Percentiles rank a stretch among this genome's conserved stretches.
These are phyloP conservation scores for Pseudoips prasinana DNA, from an alignment of 2,888 invertebrate species.

Conservation along the genomic window DNA sequence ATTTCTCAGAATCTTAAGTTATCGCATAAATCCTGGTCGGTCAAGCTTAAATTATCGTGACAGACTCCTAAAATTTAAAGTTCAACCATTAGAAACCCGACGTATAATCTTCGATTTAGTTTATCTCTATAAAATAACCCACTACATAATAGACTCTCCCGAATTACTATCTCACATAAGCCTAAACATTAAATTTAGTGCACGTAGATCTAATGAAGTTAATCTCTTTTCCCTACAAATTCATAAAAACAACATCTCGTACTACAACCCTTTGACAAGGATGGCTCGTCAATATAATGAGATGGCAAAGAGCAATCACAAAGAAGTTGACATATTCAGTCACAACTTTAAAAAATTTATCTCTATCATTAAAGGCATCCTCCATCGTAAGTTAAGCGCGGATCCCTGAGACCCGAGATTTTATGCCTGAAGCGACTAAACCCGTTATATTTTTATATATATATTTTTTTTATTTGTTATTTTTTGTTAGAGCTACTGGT, in stretches of 20 bases:
- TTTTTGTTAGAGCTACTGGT: no score
- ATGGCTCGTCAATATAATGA: slow-evolving; percentile 1
- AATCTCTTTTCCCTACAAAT: neutral
- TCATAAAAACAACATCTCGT: slow-evolving; percentile 1
- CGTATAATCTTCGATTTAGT: neutral
- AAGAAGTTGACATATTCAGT: no score
- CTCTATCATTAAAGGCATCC: no score
- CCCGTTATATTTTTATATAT: no score
- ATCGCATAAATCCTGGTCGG: neutral
- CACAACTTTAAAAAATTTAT: no score
- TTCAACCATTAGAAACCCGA: neutral
- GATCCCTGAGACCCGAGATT: no score
- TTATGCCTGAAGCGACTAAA: no score
- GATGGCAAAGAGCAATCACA: no score
- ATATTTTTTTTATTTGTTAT: no score
- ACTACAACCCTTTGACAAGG: neutral
- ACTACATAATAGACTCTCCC: neutral
- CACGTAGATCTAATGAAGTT: neutral
- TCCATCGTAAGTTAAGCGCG: no score
- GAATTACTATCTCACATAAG: neutral
- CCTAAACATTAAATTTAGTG: neutral
- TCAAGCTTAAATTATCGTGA: neutral
- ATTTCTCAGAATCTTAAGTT: neutral
- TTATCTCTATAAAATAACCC: neutral
- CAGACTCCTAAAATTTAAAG: neutral